Conservation (phyloP, 2,797 vertebrate genomes). For the Tangara arthus region DNA sequence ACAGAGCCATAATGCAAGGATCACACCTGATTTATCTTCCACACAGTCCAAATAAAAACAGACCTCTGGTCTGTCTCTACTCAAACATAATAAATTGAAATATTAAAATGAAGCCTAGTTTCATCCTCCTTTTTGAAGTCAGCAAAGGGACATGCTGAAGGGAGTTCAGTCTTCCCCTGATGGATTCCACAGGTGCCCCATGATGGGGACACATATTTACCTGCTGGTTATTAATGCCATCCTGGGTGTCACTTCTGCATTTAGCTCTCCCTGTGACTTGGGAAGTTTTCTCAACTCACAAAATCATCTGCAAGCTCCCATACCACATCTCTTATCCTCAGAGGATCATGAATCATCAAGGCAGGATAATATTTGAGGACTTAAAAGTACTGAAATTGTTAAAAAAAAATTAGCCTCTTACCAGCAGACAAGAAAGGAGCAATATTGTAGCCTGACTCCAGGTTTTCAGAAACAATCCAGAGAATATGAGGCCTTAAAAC, state of each 20-base stretch:
- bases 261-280: neutral
- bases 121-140: neutral
- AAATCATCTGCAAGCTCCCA: neutral
- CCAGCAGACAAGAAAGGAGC: neutral
- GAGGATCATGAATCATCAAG: conserved; percentile 18
- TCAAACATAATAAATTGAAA: neutral
- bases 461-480: neutral
- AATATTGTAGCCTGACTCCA: neutral
- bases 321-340: neutral
- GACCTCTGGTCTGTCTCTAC: neutral
- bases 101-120: neutral
- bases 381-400: conserved; percentile 11
- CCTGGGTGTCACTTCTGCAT: neutral
- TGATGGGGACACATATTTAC: neutral
- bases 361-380: conserved; percentile 10
- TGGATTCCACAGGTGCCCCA: neutral
- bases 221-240: neutral
- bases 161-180: neutral
- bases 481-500: neutral
- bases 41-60: neutral
- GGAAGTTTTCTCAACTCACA: neutral
- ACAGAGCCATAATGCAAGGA: neutral
- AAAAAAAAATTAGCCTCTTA: conserved; percentile 10
- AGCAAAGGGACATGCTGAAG: neutral
- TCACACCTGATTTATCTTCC: neutral